A percentile compares a stretch with the other conserved stretches of the same genome.
Evolutionary conservation across 92 coral and sea anemone genomes (phyloP).

Genomic region (Muricea muricata): DNA sequence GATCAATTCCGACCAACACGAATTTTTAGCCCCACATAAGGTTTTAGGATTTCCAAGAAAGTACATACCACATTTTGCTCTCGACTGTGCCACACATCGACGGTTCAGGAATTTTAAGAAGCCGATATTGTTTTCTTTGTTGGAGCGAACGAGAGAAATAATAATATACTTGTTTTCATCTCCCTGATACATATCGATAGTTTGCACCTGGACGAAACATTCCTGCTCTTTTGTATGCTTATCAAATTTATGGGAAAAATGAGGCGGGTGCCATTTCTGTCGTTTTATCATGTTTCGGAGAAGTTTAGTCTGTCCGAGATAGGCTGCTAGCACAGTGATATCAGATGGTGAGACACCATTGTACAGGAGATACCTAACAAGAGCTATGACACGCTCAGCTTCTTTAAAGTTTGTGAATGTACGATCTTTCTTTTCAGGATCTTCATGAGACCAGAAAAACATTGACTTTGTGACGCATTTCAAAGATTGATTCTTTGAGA

Average conservation of each 20-base stretch:
- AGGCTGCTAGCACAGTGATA: slow-evolving; percentile 42
- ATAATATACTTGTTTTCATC: slow-evolving; percentile 9
- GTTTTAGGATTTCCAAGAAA: background rate
- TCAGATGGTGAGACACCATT: slow-evolving; percentile 40
- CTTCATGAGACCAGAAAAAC: slow-evolving; percentile 52
- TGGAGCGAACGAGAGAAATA: background rate
- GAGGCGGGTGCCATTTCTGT: background rate
- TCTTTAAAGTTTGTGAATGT: slow-evolving; percentile 35
- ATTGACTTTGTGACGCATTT: slow-evolving; percentile 39
- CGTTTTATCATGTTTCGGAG: slow-evolving; percentile 7
- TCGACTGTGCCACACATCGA: slow-evolving; percentile 14
- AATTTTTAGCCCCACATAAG: background rate
- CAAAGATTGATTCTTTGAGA: slow-evolving; percentile 6
- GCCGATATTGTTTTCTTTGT: background rate
- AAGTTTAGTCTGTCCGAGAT: slow-evolving; percentile 43
- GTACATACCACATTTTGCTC: slow-evolving; percentile 26
- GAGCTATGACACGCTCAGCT: slow-evolving; percentile 39
- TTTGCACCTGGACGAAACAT: slow-evolving; percentile 28
- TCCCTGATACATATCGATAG: slow-evolving; percentile 26
- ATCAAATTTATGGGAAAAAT: too few relatives aligned
- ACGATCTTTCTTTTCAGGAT: slow-evolving; percentile 31
- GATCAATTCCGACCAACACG: background rate
- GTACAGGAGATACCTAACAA: slow-evolving; percentile 36
- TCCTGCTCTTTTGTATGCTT: too few relatives aligned
- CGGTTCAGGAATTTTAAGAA: background rate